Percentiles rank a stretch among this genome's conserved stretches.
These are phyloP conservation scores for Erythrocercus mccallii DNA, from an alignment of 2,113 vertebrate genomes.

Conservation along the genomic window DNA sequence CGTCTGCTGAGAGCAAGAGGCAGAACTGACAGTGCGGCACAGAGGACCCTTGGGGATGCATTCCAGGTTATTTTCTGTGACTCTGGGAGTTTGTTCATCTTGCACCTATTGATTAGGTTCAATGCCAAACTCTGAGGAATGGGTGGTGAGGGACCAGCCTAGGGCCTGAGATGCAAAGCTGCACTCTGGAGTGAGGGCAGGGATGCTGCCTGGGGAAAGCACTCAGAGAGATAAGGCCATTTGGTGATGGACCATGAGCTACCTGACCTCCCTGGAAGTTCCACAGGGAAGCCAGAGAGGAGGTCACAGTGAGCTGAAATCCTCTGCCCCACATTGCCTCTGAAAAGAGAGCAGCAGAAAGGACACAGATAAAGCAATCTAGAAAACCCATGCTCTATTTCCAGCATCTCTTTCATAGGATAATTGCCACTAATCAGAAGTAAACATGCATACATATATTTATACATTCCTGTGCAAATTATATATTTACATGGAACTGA, in stretches of 20 bases:
- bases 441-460: constrained; percentile 18
- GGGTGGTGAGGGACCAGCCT: background rate
- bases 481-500: constrained; percentile 56
- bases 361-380: background rate
- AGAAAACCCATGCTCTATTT: constrained; percentile 21
- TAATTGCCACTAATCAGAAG: constrained; percentile 64
- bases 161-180: background rate
- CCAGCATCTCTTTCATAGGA: constrained; percentile 28
- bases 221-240: background rate
- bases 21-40: background rate
- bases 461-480: constrained; percentile 55
- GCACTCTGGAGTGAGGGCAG: background rate
- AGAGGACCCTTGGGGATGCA: background rate
- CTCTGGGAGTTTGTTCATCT: background rate
- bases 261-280: background rate
- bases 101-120: background rate
- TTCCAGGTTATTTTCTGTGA: background rate
- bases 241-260: background rate
- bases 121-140: background rate
- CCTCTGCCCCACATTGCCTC: background rate
- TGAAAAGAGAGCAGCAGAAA: background rate
- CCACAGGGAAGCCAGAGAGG: background rate
- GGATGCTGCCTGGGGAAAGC: background rate
- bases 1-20: background rate
- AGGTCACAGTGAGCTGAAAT: background rate